Base-by-base conservation (phyloP, 2,888 invertebrate species). In the Julus scanicus region DNA sequence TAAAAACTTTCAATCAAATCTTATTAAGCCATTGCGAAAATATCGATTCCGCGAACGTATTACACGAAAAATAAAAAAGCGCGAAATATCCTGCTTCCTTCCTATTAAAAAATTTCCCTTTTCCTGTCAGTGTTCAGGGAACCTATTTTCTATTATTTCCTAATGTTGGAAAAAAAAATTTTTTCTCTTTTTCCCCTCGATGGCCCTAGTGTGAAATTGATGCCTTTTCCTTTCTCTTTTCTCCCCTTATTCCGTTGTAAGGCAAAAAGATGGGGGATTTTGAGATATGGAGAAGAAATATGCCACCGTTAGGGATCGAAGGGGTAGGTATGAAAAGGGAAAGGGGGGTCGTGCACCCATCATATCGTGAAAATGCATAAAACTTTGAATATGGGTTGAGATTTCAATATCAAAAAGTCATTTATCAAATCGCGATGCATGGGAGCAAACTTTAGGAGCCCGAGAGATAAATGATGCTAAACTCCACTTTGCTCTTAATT, bases 31-130 rank as follows among this genome's bases (percentile, higher is more conserved):
- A 17, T 63, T 8, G 20, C 13, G 20, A 63, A 63, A 63, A 63
- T 63, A 63, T 63, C 63, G 63, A 63, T 63, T 63, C 63, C 63
- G 5, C 11, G 63, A 63, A 63, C 63, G 63, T 20, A 63, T 63
- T 63, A 63, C 20, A 8, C 63, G 63, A 63, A 63, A 63, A 63
- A 20, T 63, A 63, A 63, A 63, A 63, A 63, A 63, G 3, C 63
- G 63, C n/a, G 6, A 63, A 63, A 63, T 63, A 63, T 63, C 63
- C 63, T 63, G 20, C 63, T 63, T 63, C 63, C 63, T 63, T 63
- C 63, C 63, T 63, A 63, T 63, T 63, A 63, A 63, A 63, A 63
- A 63, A 63, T 63, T 63, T 63, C 63, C 63, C 63, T 63, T 63
- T 63, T 63, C 63, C 63, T 63, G 63, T 63, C 63, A 63, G 63